Conservation (phyloP, 1,140 invertebrate genomes). For the Caerostris extrusa region DNA sequence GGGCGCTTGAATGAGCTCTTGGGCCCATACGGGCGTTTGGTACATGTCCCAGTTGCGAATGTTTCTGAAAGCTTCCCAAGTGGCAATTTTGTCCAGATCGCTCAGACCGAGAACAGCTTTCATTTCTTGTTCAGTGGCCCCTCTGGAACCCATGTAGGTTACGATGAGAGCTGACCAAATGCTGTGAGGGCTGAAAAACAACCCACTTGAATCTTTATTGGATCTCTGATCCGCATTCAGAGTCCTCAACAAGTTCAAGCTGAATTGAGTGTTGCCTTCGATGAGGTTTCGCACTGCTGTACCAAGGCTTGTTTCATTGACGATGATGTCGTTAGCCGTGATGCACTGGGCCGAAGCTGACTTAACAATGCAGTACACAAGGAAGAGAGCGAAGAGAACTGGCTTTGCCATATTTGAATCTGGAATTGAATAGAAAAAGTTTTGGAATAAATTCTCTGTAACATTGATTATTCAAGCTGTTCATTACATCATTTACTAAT, state of each 20-base stretch:
- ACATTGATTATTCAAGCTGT: not conserved
- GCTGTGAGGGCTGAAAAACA: conserved; percentile 78
- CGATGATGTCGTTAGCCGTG: conserved; percentile 55
- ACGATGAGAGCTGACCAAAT: conserved; percentile 79
- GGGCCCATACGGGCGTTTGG: conserved; percentile 79
- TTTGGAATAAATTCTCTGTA: not conserved
- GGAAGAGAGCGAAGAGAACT: not conserved
- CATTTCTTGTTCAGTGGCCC: conserved; percentile 80
- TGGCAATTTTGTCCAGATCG: conserved; percentile 65
- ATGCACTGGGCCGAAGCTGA: conserved; percentile 42
- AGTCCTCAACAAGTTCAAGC: conserved; percentile 61
- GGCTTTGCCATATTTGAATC: not conserved
- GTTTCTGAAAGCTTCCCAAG: conserved; percentile 76
- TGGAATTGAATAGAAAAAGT: not conserved
- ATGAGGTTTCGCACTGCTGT: conserved; percentile 44
- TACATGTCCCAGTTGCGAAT: conserved; percentile 69
- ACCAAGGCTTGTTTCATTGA: conserved; percentile 65
- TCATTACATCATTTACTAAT: too few relatives aligned
- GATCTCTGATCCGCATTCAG: conserved; percentile 35
- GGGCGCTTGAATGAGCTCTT: conserved; percentile 78
- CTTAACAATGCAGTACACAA: not conserved
- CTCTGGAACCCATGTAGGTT: conserved; percentile 80
- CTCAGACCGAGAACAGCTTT: conserved; percentile 78
- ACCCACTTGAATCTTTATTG: conserved; percentile 64
- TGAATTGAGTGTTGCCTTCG: conserved; percentile 66